Evolutionary conservation across 2,797 vertebrate genomes (phyloP).

Genomic region (Leptodactylus fallax): DNA sequence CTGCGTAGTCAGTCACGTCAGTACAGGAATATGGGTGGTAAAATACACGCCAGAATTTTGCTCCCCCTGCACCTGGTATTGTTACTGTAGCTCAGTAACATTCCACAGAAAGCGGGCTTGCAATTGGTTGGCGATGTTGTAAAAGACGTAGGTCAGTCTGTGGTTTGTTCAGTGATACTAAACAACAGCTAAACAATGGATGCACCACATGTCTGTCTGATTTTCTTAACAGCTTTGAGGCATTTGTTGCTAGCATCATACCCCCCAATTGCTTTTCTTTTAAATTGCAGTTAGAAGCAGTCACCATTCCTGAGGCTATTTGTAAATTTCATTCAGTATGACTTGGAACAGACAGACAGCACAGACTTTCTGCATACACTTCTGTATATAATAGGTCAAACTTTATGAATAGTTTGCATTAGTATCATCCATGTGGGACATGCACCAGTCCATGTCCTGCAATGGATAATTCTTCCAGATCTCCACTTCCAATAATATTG

Average conservation of each 20-base stretch:
- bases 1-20: conserved; percentile 65
- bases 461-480: background rate
- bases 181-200: conserved; percentile 52
- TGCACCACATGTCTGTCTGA: conserved; percentile 37
- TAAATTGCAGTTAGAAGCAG: conserved; percentile 31
- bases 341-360: background rate
- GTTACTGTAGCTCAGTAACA: conserved; percentile 46
- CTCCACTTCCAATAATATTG: background rate
- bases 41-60: conserved; percentile 10
- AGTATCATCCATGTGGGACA: background rate
- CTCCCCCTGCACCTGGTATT: conserved; percentile 50
- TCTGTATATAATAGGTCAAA: background rate
- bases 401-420: background rate
- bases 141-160: conserved; percentile 54
- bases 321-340: conserved; percentile 19
- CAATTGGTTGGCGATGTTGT: conserved; percentile 49
- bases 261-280: conserved; percentile 31
- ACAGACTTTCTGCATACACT: background rate
- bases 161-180: conserved; percentile 53
- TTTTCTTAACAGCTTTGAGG: conserved; percentile 47
- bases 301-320: conserved; percentile 31
- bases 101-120: conserved; percentile 30
- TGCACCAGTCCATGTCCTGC: background rate
- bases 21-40: conserved; percentile 56
- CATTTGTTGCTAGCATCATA: conserved; percentile 39